Evolutionary conservation across 2,888 invertebrate species (phyloP), one percentile per base, ranked within the genome.

Genomic region (Spodoptera littoralis): DNA sequence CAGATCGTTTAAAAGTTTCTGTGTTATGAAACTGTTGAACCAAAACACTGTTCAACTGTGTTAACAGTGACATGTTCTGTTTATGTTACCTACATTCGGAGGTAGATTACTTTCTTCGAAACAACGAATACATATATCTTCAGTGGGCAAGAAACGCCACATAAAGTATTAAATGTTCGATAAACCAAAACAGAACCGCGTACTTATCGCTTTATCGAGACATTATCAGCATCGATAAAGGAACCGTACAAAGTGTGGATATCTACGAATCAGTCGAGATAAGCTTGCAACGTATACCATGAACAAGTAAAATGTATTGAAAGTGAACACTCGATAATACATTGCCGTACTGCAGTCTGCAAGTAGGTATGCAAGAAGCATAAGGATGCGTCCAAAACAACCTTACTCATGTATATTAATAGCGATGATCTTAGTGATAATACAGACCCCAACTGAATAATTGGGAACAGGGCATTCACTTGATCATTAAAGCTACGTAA

Each of bases 221-320:
- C 75, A 68, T 73, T 85, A 86, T 86, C 85, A 77, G 72, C 65
- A 82, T 74, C 80, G 89, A 89, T 90, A 89, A 84, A 82, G 76
- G 65, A 65, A 76, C 81, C 80, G 79, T 84, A 86, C 80, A 79
- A 82, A 84, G 73, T 80, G 82, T 76, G 77, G 82, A 79, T 82
- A 83, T 80, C 80, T 81, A 80, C 79, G 74, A 82, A 82, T 80
- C 74, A 73, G 66, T 69, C 64, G 66, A 74, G 83, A 87, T 85
- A 84, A 80, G 77, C 73, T 61, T 65, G 67, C 72, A 72, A 52
- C 65, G 62, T 66, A 27, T 27, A 36, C 36, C 36, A 36, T 9
- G 36, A 36, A 59, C 47, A 60, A 53, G 55, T 68, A 63, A 66
- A 68, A 65, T 56, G 60, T 62, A 69, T 69, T 36, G 46, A 44